Conservation (phyloP, 2,888 invertebrate species). For the Leistus spinibarbis region DNA sequence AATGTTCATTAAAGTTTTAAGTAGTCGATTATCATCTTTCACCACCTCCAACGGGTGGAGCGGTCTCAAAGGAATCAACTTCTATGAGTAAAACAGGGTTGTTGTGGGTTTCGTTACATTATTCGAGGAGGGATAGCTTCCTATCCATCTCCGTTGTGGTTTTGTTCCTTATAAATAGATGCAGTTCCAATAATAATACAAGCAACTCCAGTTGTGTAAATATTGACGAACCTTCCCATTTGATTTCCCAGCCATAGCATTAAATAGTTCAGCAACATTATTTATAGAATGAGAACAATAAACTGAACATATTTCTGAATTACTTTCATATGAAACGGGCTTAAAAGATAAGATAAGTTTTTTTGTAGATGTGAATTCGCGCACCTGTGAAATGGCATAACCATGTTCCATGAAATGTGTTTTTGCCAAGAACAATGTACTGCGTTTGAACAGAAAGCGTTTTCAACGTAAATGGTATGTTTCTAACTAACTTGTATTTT, state of each 20-base stretch:
- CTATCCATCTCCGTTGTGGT: slow-evolving; percentile 10
- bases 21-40: not conserved
- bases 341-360: not conserved
- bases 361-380: not conserved
- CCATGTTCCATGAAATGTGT: not conserved
- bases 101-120: slow-evolving; percentile 2
- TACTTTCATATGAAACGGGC: not conserved
- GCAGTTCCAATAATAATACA: not conserved
- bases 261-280: not conserved
- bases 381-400: not conserved
- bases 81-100: not conserved
- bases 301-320: not conserved
- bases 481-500: not conserved
- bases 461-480: no score
- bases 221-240: not conserved
- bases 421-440: not conserved
- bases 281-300: not conserved
- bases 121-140: slow-evolving; percentile 5
- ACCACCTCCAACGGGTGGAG: not conserved
- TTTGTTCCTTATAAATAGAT: slow-evolving; percentile 1
- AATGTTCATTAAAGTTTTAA: not conserved
- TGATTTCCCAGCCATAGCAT: not conserved
- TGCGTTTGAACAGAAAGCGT: not conserved
- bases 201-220: not conserved
- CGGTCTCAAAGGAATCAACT: slow-evolving; percentile 7